Evolutionary conservation across 2,113 vertebrate genomes (phyloP).

Genomic region (Todiramphus chloris): DNA sequence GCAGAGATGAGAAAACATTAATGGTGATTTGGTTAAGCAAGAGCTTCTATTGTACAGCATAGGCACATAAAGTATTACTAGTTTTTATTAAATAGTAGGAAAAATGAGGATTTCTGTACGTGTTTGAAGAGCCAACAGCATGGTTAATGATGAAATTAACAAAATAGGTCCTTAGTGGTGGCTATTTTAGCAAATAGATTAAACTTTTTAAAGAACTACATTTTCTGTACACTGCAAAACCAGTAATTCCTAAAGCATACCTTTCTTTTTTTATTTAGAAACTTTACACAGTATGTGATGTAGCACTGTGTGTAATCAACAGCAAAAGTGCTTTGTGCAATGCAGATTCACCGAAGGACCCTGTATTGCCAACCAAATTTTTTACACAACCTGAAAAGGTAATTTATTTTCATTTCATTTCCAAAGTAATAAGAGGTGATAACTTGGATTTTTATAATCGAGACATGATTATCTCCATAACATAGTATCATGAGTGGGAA

Average conservation of each 20-base stretch:
- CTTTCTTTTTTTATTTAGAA: conserved; percentile 78
- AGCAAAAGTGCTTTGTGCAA: conserved; percentile 98
- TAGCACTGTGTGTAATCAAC: conserved; percentile 95
- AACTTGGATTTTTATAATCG: neutral
- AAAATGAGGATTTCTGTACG: neutral
- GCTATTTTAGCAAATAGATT: neutral
- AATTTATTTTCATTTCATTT: conserved; percentile 31
- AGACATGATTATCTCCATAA: neutral
- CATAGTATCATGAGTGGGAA: neutral
- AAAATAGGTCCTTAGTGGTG: neutral
- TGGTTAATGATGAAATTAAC: neutral
- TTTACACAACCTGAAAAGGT: conserved; percentile 96
- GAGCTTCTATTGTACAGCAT: neutral
- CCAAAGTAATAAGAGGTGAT: neutral
- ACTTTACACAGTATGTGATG: conserved; percentile 97
- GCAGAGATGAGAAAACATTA: neutral
- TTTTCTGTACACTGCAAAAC: neutral
- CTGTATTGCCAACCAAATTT: conserved; percentile 92
- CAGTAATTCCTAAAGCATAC: neutral
- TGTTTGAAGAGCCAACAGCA: neutral
- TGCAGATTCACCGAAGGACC: conserved; percentile 94
- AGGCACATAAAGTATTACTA: neutral
- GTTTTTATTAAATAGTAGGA: neutral
- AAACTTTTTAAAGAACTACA: neutral
- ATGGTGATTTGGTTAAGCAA: neutral